phyloP scores from a whole-genome alignment of 1,140 invertebrate genomes.

The Apis laboriosa region DNA sequence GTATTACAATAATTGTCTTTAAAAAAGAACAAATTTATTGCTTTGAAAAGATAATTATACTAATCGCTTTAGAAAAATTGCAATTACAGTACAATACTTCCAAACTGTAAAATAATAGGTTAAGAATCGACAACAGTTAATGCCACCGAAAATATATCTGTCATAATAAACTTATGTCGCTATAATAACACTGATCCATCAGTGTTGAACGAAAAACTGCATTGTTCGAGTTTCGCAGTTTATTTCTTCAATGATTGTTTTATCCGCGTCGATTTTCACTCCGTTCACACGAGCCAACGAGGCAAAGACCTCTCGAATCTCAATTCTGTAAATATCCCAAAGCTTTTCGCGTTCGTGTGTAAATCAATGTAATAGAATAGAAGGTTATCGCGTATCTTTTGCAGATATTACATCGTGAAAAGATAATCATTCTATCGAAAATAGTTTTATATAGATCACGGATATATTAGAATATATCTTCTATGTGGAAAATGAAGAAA shows the following conservation, averaged over 20 bases:
- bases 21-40: no score
- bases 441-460: neutral
- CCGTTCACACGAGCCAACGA: neutral
- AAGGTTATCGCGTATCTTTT: neutral
- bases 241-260: slow-evolving; percentile 3
- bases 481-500: neutral
- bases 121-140: neutral
- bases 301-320: neutral
- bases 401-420: neutral
- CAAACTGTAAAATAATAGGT: neutral
- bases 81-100: neutral
- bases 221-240: neutral
- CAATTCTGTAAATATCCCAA: neutral
- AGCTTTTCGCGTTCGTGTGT: neutral
- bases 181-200: neutral
- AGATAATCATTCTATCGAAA: neutral
- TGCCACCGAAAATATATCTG: neutral
- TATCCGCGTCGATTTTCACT: neutral
- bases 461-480: neutral
- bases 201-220: neutral
- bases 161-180: neutral
- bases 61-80: neutral
- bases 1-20: no score
- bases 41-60: no score
- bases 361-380: slow-evolving; percentile 24